Evolutionary conservation across 1,140 invertebrate species (phyloP), one percentile per base, ranked within the genome.

Genomic region (Caenorhabditis briggsae): DNA sequence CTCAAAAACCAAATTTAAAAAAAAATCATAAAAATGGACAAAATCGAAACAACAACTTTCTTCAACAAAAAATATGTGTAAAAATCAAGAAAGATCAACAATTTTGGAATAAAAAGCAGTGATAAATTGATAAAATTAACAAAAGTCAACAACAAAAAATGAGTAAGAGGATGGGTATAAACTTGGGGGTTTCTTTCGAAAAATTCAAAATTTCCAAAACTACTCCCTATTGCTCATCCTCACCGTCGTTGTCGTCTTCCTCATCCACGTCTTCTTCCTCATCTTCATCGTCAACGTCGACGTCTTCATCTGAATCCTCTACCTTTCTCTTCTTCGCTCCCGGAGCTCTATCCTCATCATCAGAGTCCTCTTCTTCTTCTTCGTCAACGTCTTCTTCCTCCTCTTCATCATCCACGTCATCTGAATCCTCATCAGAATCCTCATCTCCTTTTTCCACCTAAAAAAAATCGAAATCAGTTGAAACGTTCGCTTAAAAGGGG

Each of bases 291-390:
- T 43, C 58, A 16, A 74, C 59, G 6, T 25, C n/a, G n/a, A n/a
- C 53, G 7, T 87, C 84, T 23, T 74, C 48, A 46, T 83, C 87
- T 18, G 41, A 56, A 18, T 70, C 50, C 53, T 84, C 86, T n/a
- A 33, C 33, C 33, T 33, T 33, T 33, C 33, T 33, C 33, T 33
- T 33, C 33, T 33, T 33, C 3, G 33, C 33, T 33, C 33, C 33
- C 33, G 33, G 33, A 33, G 33, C 33, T 33, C 23, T 50, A 18
- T 59, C 82, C 33, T 82, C 87, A 41, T 58, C 65, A 46, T 88
- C 84, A 14, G 43, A 59, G 8, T 43, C 53, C 0, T 86, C 86
- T 23, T 43, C 50, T 8, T 88, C 83, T 25, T 87, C 86, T 20
- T 83, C 59, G 2, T 74, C 86, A 7, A 41, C 61, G 18, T 87